These are phyloP conservation scores for Spodoptera exigua DNA, from an alignment of 2,888 invertebrate genomes.

Conservation along the genomic window DNA sequence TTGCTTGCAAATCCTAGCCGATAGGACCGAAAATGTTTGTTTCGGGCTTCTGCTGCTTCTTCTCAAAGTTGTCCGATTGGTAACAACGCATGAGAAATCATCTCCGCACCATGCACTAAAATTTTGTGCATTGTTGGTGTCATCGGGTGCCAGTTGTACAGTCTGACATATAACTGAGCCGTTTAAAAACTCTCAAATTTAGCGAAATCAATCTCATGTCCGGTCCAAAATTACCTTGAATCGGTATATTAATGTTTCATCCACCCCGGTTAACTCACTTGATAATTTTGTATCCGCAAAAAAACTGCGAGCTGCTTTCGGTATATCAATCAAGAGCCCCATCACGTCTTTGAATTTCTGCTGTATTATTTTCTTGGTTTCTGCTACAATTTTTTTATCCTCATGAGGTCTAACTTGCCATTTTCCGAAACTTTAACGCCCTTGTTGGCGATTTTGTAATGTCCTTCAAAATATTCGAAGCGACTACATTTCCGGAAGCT, in stretches of 20 bases:
- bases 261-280: slow-evolving; percentile 7
- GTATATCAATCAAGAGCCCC: slow-evolving; percentile 22
- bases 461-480: slow-evolving; percentile 27
- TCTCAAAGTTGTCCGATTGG: background rate
- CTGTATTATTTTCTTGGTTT: too few relatives aligned
- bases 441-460: slow-evolving; percentile 18
- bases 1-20: slow-evolving; percentile 14
- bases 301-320: slow-evolving; percentile 24
- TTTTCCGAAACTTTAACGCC: slow-evolving; percentile 13
- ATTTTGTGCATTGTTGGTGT: slow-evolving; percentile 4
- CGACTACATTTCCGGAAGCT: slow-evolving; percentile 29
- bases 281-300: slow-evolving; percentile 19
- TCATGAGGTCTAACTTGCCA: slow-evolving; percentile 6
- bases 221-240: too few relatives aligned
- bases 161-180: too few relatives aligned
- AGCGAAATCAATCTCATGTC: slow-evolving; percentile 10
- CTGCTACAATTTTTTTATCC: too few relatives aligned
- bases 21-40: slow-evolving; percentile 19
- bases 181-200: slow-evolving; percentile 8
- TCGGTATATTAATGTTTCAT: too few relatives aligned
- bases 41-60: slow-evolving; percentile 15
- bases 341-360: slow-evolving; percentile 17
- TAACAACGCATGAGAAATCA: slow-evolving; percentile 4
- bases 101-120: slow-evolving; percentile 8
- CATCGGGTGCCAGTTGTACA: too few relatives aligned